A percentile compares a stretch with the other conserved stretches of the same genome.
phyloP scores from a whole-genome alignment of 2,113 vertebrate genomes.

The Balaenoptera acutorostrata region DNA sequence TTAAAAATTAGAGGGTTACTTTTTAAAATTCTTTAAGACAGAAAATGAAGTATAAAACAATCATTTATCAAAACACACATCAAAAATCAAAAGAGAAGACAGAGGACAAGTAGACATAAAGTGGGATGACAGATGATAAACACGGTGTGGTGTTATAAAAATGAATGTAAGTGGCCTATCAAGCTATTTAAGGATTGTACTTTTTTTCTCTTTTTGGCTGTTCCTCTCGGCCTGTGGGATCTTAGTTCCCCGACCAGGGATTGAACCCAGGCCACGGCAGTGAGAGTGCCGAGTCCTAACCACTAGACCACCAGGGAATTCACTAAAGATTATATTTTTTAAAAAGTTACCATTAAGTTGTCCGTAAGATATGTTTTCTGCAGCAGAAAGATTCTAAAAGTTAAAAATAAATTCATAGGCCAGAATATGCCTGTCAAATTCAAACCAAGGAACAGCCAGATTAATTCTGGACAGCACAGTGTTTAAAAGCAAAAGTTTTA shows the following conservation, averaged over 20 bases:
- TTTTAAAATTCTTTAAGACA: not conserved
- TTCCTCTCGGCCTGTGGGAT: not conserved
- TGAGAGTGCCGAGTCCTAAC: not conserved
- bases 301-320: not conserved
- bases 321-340: not conserved
- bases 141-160: not conserved
- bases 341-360: not conserved
- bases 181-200: not conserved
- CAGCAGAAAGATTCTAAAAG: not conserved
- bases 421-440: not conserved
- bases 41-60: not conserved
- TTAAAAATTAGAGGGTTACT: not conserved
- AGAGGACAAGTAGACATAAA: not conserved
- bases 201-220: not conserved
- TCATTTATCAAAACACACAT: not conserved
- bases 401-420: not conserved
- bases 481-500: constrained; percentile 5
- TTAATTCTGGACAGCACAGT: not conserved
- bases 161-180: not conserved
- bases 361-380: not conserved
- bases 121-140: not conserved
- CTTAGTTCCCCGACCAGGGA: not conserved
- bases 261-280: not conserved
- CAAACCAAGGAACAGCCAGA: not conserved
- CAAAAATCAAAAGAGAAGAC: not conserved